Evolutionary conservation across 1,140 invertebrate species (phyloP).

Genomic region (Lethrus apterus): DNA sequence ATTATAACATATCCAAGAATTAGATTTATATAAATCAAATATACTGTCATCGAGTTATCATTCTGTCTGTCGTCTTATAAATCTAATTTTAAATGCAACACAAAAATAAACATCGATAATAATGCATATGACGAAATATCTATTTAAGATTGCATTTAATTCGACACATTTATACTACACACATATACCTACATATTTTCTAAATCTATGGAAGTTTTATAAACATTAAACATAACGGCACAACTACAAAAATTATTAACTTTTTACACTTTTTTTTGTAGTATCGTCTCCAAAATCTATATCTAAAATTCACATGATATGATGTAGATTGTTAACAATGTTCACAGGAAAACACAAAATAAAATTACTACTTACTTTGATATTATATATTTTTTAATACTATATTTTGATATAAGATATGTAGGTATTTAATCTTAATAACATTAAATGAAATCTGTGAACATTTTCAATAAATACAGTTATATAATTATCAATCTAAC

Average conservation of each 20-base stretch:
- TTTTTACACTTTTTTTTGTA: conserved; percentile 1
- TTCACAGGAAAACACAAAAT: conserved; percentile 21
- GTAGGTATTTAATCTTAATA: conserved; percentile 6
- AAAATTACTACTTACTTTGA: conserved; percentile 1
- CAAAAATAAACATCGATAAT: too few relatives aligned
- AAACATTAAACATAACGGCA: conserved; percentile 9
- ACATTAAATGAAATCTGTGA: conserved; percentile 10
- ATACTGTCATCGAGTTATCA: too few relatives aligned
- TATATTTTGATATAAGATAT: conserved; percentile 16
- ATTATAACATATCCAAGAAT: conserved; percentile 4
- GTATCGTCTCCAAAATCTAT: background rate
- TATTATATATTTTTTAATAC: conserved; percentile 10
- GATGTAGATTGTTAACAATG: conserved; percentile 31
- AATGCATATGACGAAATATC: too few relatives aligned
- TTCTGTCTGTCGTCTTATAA: conserved; percentile 2
- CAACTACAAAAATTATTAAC: background rate
- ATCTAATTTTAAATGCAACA: conserved; percentile 10
- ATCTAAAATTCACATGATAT: conserved; percentile 29
- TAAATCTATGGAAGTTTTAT: conserved; percentile 7
- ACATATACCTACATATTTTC: conserved; percentile 34
- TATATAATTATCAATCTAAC: conserved; percentile 2
- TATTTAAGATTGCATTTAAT: conserved; percentile 7
- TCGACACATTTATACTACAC: conserved; percentile 38
- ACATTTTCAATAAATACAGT: conserved; percentile 7
- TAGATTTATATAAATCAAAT: conserved; percentile 17